phyloP scores from a whole-genome alignment of 2,113 vertebrate genomes.

The Neotoma lepida region DNA sequence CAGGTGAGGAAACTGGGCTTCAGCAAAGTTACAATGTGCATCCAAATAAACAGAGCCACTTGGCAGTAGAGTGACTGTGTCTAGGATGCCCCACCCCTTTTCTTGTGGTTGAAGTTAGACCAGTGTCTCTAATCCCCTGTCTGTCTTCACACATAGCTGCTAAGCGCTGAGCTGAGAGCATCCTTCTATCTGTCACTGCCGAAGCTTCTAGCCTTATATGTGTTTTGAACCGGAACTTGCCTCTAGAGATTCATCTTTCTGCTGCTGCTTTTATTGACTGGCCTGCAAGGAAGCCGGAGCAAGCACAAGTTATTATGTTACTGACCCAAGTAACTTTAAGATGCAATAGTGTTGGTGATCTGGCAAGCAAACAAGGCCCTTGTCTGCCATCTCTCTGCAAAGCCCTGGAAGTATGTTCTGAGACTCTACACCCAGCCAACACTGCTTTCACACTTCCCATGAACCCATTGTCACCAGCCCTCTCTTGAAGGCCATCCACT shows the following conservation, averaged over 20 bases:
- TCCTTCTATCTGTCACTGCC: neutral
- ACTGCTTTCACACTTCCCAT: neutral
- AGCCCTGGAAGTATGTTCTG: neutral
- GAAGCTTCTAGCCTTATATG: neutral
- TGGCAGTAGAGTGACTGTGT: neutral
- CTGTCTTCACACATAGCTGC: neutral
- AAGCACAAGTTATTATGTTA: conserved; percentile 68
- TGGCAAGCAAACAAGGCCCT: neutral
- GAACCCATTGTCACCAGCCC: neutral
- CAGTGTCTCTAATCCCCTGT: neutral
- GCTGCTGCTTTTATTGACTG: neutral
- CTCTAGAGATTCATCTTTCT: conserved; percentile 13
- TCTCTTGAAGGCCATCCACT: neutral
- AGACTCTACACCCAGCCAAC: neutral
- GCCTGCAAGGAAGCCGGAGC: neutral
- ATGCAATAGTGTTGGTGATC: neutral
- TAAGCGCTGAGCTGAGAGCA: neutral
- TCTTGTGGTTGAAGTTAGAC: neutral
- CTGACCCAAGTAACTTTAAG: conserved; percentile 60
- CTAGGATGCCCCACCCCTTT: neutral
- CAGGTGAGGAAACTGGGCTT: neutral
- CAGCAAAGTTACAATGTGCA: neutral
- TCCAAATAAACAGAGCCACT: neutral
- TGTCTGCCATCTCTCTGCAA: neutral
- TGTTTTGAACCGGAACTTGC: neutral